A percentile compares a stretch with the other conserved stretches of the same genome.
Conservation (phyloP, 1,140 invertebrate species). For the Rhizoglyphus robini region DNA sequence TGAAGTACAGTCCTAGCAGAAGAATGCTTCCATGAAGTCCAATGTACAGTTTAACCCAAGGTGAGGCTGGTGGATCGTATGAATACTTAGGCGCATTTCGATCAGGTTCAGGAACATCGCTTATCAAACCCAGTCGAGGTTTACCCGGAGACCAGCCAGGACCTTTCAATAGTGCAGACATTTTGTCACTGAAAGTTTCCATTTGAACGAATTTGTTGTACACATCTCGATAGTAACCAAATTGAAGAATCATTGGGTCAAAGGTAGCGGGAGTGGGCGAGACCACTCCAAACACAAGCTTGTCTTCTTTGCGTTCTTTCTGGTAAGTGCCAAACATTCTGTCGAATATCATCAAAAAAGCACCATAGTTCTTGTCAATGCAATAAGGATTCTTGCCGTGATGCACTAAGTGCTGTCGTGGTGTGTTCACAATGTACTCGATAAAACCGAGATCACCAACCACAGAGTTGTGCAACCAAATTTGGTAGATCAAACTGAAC, state of each 20-base stretch:
- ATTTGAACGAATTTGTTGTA: conserved; percentile 22
- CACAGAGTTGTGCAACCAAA: conserved; percentile 78
- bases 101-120: conserved; percentile 21
- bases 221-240: conserved; percentile 20
- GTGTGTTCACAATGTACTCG: conserved; percentile 71
- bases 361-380: conserved; percentile 50
- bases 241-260: conserved; percentile 49
- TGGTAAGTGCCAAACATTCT: conserved; percentile 43
- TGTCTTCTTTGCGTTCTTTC: conserved; percentile 34
- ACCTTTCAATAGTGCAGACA: conserved; percentile 25
- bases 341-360: conserved; percentile 48
- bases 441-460: conserved; percentile 59
- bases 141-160: conserved; percentile 25
- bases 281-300: conserved; percentile 69
- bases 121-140: conserved; percentile 22
- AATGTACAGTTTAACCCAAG: conserved; percentile 9
- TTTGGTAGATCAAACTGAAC: conserved; percentile 74
- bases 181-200: conserved; percentile 16
- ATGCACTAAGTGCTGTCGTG: conserved; percentile 74
- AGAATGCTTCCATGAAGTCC: neutral
- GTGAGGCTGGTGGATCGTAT: neutral
- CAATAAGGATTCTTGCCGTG: conserved; percentile 59
- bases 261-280: conserved; percentile 56
- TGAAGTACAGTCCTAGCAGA: conserved; percentile 5
- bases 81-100: neutral